A percentile compares a stretch with the other conserved stretches of the same genome.
Conservation (phyloP, 2,888 invertebrate genomes). For the Troglohyphantes excavatus region DNA sequence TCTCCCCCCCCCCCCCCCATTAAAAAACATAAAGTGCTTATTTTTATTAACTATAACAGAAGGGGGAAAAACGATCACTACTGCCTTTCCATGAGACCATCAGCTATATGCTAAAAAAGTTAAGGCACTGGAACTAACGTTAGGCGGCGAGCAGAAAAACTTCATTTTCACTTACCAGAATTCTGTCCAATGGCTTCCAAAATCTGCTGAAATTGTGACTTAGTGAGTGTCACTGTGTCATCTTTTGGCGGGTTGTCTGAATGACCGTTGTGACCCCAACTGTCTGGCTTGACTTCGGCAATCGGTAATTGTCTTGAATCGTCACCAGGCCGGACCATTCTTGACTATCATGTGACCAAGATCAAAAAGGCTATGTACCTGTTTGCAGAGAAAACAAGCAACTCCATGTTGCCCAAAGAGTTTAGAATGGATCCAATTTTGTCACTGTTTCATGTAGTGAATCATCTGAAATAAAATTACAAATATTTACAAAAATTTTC, state of each 20-base stretch:
- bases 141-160: too few relatives aligned
- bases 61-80: too few relatives aligned
- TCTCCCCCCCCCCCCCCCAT: too few relatives aligned
- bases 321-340: slow-evolving; percentile 72
- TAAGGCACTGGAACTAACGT: too few relatives aligned
- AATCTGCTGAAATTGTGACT: slow-evolving; percentile 69
- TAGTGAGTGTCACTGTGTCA: slow-evolving; percentile 72
- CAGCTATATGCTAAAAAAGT: too few relatives aligned
- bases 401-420: neutral
- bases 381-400: neutral
- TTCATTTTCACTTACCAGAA: slow-evolving; percentile 21
- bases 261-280: slow-evolving; percentile 36
- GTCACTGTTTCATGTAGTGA: neutral
- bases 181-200: slow-evolving; percentile 71
- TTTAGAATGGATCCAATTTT: neutral
- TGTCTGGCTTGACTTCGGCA: slow-evolving; percentile 73
- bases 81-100: too few relatives aligned
- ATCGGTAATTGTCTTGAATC: slow-evolving; percentile 66
- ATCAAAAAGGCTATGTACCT: neutral
- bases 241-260: slow-evolving; percentile 28
- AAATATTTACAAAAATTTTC: too few relatives aligned
- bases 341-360: slow-evolving; percentile 2
- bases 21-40: too few relatives aligned
- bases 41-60: too few relatives aligned
- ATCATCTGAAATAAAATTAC: neutral